Conservation (phyloP, 2,888 invertebrate genomes). For the Cryptocephalus primarius region DNA sequence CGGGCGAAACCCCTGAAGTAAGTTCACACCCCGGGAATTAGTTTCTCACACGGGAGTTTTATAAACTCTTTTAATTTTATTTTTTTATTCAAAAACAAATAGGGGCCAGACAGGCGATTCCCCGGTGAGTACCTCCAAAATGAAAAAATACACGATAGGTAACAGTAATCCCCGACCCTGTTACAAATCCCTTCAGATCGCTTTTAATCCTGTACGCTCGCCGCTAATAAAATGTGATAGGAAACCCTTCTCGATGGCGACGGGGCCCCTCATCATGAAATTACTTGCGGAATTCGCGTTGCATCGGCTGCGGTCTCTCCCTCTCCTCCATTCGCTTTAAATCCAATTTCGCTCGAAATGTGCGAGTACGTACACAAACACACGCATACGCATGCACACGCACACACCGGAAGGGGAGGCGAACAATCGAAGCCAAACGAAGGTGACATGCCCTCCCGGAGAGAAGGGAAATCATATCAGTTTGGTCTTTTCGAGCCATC, state of each 20-base stretch:
- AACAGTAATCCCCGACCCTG: no score
- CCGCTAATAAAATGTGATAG: not conserved
- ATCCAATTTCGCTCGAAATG: constrained; percentile 25
- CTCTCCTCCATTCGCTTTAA: constrained; percentile 30
- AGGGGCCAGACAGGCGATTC: no score
- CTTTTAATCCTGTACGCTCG: no score
- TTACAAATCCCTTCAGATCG: no score
- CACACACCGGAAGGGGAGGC: constrained; percentile 22
- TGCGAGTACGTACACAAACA: constrained; percentile 6
- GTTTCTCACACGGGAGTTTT: no score
- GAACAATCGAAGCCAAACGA: constrained; percentile 35
- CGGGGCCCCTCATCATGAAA: constrained; percentile 1
- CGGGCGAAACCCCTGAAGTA: no score
- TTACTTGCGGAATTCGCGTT: constrained; percentile 10
- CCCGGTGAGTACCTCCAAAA: no score
- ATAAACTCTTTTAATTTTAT: no score
- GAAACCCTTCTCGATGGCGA: not conserved
- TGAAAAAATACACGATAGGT: no score
- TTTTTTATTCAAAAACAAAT: no score
- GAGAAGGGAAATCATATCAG: constrained; percentile 15
- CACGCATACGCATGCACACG: not conserved
- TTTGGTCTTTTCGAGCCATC: constrained; percentile 13
- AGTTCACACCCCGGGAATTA: no score
- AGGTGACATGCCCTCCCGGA: constrained; percentile 28
- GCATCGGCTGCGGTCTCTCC: constrained; percentile 16